Percentiles rank a stretch among this genome's conserved stretches.
Conservation (phyloP, 1,140 invertebrate genomes). For the Stenopsyche tienmushanensis region DNA sequence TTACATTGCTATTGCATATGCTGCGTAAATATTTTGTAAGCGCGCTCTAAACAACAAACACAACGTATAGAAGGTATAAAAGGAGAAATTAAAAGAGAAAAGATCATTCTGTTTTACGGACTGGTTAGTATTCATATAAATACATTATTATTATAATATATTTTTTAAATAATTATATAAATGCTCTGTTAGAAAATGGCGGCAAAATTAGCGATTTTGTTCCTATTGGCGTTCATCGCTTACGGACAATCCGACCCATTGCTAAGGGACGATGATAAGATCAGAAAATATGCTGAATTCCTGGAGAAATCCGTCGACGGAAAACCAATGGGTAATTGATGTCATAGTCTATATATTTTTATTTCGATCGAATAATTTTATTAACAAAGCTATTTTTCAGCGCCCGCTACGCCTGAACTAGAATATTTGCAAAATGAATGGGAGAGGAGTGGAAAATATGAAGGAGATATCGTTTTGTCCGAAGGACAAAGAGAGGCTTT, state of each 20-base stretch:
- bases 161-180: no score
- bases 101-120: not conserved
- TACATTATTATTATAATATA: no score
- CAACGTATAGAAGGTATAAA: no score
- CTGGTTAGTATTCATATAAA: not conserved
- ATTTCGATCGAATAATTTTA: not conserved
- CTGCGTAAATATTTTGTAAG: no score
- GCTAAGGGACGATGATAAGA: no score
- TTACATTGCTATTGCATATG: no score
- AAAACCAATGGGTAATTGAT: not conserved
- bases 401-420: conserved; percentile 6
- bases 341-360: not conserved
- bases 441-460: conserved; percentile 56
- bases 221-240: not conserved
- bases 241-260: not conserved
- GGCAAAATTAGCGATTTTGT: not conserved
- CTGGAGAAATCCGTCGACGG: not conserved
- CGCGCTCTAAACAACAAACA: no score
- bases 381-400: not conserved
- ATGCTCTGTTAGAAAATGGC: no score
- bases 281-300: not conserved
- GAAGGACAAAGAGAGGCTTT: conserved; percentile 50
- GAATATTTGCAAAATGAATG: conserved; percentile 44
- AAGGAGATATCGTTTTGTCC: conserved; percentile 54
- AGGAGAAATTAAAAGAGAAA: no score